These are phyloP conservation scores for Sminthurides bifidus DNA, from an alignment of 1,140 invertebrate genomes.

Conservation along the genomic window DNA sequence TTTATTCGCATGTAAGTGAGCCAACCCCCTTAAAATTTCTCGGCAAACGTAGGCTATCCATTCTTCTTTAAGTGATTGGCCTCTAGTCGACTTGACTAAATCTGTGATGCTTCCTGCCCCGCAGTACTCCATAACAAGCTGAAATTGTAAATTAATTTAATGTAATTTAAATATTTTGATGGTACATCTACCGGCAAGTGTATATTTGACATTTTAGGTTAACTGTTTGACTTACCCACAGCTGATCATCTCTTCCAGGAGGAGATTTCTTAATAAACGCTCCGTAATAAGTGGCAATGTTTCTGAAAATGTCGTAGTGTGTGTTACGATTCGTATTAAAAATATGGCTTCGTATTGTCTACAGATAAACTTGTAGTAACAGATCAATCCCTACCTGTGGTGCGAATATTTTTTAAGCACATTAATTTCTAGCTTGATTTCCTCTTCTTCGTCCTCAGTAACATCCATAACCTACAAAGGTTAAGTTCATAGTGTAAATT, in stretches of 20 bases:
- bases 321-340: not conserved
- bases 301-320: constrained; percentile 44
- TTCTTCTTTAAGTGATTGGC: constrained; percentile 95
- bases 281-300: constrained; percentile 99
- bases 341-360: not conserved
- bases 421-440: constrained; percentile 99
- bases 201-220: no score
- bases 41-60: constrained; percentile 99
- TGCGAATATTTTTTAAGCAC: constrained; percentile 69
- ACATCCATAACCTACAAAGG: constrained; percentile 25
- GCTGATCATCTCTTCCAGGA: constrained; percentile 96
- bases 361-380: not conserved
- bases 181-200: no score
- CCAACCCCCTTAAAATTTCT: constrained; percentile 90
- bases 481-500: no score
- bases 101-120: constrained; percentile 98
- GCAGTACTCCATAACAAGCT: constrained; percentile 99
- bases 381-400: constrained; percentile 19
- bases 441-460: constrained; percentile 89
- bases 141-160: not conserved
- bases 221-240: constrained; percentile 54
- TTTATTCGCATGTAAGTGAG: constrained; percentile 96
- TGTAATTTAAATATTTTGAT: not conserved
- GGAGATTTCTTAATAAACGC: constrained; percentile 99
- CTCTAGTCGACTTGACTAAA: constrained; percentile 97